Conservation (phyloP, 1,140 invertebrate species). For the Polyergus mexicanus region DNA sequence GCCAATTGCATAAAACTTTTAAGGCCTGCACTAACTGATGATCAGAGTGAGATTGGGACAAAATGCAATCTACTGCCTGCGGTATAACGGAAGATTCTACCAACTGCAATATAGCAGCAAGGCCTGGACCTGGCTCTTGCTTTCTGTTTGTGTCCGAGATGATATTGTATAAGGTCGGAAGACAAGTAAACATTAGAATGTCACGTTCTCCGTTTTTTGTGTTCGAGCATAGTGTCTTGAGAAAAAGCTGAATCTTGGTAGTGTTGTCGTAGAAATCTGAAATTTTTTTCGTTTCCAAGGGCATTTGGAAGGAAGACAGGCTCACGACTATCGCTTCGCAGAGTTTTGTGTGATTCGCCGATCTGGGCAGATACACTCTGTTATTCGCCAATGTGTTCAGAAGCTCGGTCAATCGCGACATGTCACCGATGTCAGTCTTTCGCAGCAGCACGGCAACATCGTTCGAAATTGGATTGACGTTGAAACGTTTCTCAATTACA, state of each 20-base stretch:
- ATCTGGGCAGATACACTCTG: conserved; percentile 66
- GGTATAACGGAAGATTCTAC: conserved; percentile 83
- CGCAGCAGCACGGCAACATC: conserved; percentile 72
- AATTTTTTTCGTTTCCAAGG: conserved; percentile 60
- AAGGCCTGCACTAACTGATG: conserved; percentile 84
- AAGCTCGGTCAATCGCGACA: conserved; percentile 73
- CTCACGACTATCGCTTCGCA: conserved; percentile 76
- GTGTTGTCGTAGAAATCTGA: conserved; percentile 69
- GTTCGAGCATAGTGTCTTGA: conserved; percentile 67
- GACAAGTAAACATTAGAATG: conserved; percentile 73
- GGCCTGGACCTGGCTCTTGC: conserved; percentile 85
- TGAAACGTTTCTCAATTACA: conserved; percentile 58
- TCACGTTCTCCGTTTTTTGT: conserved; percentile 62
- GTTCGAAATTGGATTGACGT: conserved; percentile 65
- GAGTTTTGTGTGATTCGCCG: conserved; percentile 68
- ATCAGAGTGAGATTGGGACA: conserved; percentile 82
- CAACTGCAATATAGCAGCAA: conserved; percentile 87
- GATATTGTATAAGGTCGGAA: conserved; percentile 80
- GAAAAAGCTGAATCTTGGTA: conserved; percentile 70
- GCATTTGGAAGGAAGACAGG: conserved; percentile 73
- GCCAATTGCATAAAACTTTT: conserved; percentile 86
- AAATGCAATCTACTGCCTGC: conserved; percentile 84
- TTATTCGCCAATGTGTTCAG: conserved; percentile 69
- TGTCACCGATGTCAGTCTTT: conserved; percentile 67
- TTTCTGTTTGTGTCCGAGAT: conserved; percentile 77